These are phyloP conservation scores for Halocynthia aurantium DNA, from an alignment of 23 tunicate species.

Conservation along the genomic window DNA sequence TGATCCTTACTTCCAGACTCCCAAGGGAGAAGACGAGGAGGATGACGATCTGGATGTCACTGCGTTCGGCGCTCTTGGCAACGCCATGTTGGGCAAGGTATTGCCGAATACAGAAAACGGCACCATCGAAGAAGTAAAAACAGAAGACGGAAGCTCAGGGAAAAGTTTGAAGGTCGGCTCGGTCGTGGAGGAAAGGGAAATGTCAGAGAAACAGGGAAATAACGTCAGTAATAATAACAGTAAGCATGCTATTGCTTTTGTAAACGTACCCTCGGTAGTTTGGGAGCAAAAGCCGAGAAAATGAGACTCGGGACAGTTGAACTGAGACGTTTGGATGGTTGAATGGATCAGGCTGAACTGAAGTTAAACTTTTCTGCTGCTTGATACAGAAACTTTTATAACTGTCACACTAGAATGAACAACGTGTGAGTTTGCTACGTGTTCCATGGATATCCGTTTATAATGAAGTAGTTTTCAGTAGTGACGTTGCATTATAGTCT, in stretches of 20 bases:
- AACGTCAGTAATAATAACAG: conserved; percentile 7
- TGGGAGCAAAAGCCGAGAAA: too few relatives aligned
- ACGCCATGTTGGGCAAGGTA: conserved; percentile 6
- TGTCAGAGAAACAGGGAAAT: neutral
- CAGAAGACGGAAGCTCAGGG: too few relatives aligned
- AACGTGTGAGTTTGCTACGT: too few relatives aligned
- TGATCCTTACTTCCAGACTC: neutral
- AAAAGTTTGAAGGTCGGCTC: neutral
- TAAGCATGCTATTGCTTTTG: conserved; percentile 8
- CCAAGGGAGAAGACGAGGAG: conserved; percentile 21
- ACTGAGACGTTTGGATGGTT: too few relatives aligned
- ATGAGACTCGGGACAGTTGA: too few relatives aligned
- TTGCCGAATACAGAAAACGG: neutral
- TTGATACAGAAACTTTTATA: too few relatives aligned
- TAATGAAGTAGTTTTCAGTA: too few relatives aligned
- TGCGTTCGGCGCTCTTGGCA: conserved; percentile 15
- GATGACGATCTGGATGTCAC: conserved; percentile 7
- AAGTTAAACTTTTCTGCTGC: too few relatives aligned
- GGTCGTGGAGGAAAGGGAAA: neutral
- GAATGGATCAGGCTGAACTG: too few relatives aligned
- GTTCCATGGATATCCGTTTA: too few relatives aligned
- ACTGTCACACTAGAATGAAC: too few relatives aligned
- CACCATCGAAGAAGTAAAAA: neutral
- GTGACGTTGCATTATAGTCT: too few relatives aligned
- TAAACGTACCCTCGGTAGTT: neutral